Percentiles rank a stretch among this genome's conserved stretches.
Conservation (phyloP, 2,888 invertebrate genomes). For the Marasmarcha lunaedactyla region DNA sequence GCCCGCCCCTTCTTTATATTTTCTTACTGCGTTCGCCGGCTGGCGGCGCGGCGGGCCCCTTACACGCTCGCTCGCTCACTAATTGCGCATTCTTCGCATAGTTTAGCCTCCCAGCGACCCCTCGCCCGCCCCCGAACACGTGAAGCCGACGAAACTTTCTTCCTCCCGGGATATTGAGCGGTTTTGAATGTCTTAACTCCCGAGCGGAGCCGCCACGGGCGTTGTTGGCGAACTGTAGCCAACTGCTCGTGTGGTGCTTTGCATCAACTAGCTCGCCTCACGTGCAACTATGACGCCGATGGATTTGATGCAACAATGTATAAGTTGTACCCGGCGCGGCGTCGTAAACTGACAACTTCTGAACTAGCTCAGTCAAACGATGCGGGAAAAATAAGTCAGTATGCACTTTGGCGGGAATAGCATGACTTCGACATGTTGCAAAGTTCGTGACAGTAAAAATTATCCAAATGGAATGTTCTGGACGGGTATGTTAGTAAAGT, state of each 20-base stretch:
- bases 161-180: conserved; percentile 69
- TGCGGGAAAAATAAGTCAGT: too few species aligned
- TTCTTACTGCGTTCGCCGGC: conserved; percentile 74
- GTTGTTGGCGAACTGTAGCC: conserved; percentile 55
- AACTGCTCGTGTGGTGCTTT: conserved; percentile 31
- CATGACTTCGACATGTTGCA: too few species aligned
- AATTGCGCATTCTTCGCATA: conserved; percentile 98
- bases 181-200: conserved; percentile 72
- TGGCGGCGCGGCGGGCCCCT: conserved; percentile 71
- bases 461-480: too few species aligned
- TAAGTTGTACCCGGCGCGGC: background rate
- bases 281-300: conserved; percentile 11
- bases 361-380: too few species aligned
- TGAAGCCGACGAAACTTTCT: conserved; percentile 69
- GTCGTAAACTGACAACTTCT: too few species aligned
- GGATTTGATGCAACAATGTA: background rate
- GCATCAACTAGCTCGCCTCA: conserved; percentile 25
- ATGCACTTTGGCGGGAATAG: too few species aligned
- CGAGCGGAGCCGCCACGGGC: conserved; percentile 47
- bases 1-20: conserved; percentile 78
- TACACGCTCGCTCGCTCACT: conserved; percentile 84
- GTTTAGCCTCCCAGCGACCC: conserved; percentile 80
- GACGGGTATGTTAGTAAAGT: background rate
- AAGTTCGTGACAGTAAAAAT: too few species aligned
- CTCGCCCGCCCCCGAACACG: conserved; percentile 66